These are phyloP conservation scores for Epinephelus moara DNA, from an alignment of 2,113 vertebrate genomes.

Conservation along the genomic window DNA sequence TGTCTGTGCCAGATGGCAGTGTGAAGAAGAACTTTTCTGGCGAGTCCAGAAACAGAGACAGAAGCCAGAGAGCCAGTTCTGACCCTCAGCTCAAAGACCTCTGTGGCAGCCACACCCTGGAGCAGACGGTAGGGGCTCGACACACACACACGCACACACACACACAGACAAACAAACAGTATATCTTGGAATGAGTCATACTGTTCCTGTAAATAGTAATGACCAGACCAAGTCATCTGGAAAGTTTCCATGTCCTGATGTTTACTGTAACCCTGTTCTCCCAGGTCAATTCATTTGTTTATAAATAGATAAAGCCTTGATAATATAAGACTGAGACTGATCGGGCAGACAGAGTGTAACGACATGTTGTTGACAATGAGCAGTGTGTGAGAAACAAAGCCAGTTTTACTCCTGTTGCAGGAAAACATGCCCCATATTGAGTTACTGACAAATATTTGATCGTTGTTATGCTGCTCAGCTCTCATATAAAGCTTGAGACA, in stretches of 20 bases:
- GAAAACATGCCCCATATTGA: background rate
- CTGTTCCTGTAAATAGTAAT: constrained; percentile 50
- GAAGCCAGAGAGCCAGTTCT: constrained; percentile 80
- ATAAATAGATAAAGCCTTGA: constrained; percentile 33
- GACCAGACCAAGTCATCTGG: constrained; percentile 33
- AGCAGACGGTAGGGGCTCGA: constrained; percentile 71
- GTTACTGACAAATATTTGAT: background rate
- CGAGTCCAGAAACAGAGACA: constrained; percentile 83
- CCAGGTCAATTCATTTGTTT: constrained; percentile 21
- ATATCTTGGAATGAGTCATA: constrained; percentile 39
- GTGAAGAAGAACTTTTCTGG: constrained; percentile 82
- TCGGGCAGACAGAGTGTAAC: background rate
- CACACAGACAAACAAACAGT: constrained; percentile 9
- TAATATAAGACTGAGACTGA: constrained; percentile 13
- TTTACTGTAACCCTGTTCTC: constrained; percentile 27
- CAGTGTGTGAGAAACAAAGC: background rate
- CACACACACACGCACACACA: constrained; percentile 1
- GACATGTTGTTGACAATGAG: background rate
- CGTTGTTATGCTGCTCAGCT: background rate
- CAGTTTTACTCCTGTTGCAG: background rate
- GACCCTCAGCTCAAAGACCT: constrained; percentile 85
- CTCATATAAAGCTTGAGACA: background rate
- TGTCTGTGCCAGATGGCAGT: constrained; percentile 82
- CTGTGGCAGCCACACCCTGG: constrained; percentile 67
- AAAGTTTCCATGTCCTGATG: constrained; percentile 42